Evolutionary conservation across 2,113 vertebrate species (phyloP), one percentile per base, ranked within the genome.

Genomic region (Syrrhaptes paradoxus): DNA sequence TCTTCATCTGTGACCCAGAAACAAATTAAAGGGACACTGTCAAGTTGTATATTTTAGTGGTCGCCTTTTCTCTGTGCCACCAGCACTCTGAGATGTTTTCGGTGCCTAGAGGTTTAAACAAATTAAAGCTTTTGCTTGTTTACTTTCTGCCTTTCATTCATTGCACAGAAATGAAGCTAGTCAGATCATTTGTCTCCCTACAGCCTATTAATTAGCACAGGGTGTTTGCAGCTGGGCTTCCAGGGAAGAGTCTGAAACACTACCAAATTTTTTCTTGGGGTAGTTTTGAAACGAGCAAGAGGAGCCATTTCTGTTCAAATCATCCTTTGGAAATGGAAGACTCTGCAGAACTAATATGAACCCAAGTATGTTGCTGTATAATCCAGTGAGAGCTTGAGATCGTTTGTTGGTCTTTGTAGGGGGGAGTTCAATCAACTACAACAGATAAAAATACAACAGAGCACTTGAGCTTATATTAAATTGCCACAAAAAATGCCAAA

Each of bases 1-100:
- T 74, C 91, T 91, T 74, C 78, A 82, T 46, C 91, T 76, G 66
- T 91, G 95, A 95, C 87, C 91, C 89, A 95, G 81, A 97, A 95
- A 89, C 77, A 89, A 94, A 93, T 82, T 54, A 85, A 91, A 92
- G 83, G 75, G 63, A 70, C 51, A 20, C 90, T 83, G 95, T 85
- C 96, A 93, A 83, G 75, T 66, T 77, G 72, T 34, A 22, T 90
- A 93, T 93, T 90, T 87, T 88, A 95, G 92, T 91, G 87, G 85
- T 17, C 4, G 6, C 68, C 81, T 95, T 57, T 81, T 29, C 84
- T 74, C 81, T 25, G 57, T 43, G 74, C 90, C 73, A 51, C 70
- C 83, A 80, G 92, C 82, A 77, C 38, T 18, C 22, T 6, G n/a
- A 74, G 89, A 31, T 29, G 20, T 86, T 58, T 66, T n/a, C 72